A percentile compares a stretch with the other conserved stretches of the same genome.
Conservation (phyloP, 2,888 invertebrate genomes). For the Dysmachus trigonus region DNA sequence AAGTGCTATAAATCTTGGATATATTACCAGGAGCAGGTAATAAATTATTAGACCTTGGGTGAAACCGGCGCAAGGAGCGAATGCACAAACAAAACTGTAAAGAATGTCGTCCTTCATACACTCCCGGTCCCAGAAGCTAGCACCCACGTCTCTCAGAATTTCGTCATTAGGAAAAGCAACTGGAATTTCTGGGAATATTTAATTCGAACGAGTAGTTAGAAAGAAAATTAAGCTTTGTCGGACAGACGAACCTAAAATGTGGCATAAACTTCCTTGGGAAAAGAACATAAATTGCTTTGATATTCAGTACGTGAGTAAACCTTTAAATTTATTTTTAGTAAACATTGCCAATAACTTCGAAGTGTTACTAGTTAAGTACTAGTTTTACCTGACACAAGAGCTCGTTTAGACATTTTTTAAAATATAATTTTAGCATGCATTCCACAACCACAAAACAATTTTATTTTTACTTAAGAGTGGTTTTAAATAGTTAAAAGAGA, state of each 20-base stretch:
- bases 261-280: not conserved
- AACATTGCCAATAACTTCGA: no score
- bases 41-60: conserved; percentile 29
- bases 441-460: no score
- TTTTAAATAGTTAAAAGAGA: no score
- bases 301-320: not conserved
- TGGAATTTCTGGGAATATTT: not conserved
- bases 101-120: conserved; percentile 6
- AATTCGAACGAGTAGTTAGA: not conserved
- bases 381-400: no score
- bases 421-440: no score
- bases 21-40: conserved; percentile 37
- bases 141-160: not conserved
- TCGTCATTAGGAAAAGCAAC: not conserved
- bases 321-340: not conserved
- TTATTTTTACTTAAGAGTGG: no score
- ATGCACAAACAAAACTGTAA: conserved; percentile 37
- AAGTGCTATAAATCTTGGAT: conserved; percentile 37
- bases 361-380: no score
- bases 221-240: not conserved
- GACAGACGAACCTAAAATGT: not conserved
- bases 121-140: not conserved
- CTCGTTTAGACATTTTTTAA: no score
- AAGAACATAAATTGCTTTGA: not conserved
- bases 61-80: conserved; percentile 13